Percentiles rank a stretch among this genome's conserved stretches.
These are phyloP conservation scores for Microvelia longipes DNA, from an alignment of 1,140 invertebrate genomes.

Conservation along the genomic window DNA sequence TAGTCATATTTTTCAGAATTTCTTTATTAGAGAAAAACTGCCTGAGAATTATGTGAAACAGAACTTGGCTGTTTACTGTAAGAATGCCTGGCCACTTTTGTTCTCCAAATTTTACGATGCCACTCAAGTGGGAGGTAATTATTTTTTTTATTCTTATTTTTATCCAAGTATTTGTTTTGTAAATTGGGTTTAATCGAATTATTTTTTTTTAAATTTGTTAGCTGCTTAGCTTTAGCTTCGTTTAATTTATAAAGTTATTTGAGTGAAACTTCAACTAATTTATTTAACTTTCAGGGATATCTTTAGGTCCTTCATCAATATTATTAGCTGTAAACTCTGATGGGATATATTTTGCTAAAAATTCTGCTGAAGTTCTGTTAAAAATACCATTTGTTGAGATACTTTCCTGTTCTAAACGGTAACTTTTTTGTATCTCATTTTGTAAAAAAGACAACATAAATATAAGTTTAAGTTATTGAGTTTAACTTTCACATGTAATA, in stretches of 20 bases:
- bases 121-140: conserved; percentile 29
- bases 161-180: conserved; percentile 78
- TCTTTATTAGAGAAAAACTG: conserved; percentile 80
- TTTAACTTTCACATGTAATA: no score
- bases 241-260: no score
- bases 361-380: conserved; percentile 75
- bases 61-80: conserved; percentile 96
- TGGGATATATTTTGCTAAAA: conserved; percentile 76
- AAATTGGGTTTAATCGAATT: no score
- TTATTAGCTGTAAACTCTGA: conserved; percentile 88
- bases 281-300: conserved; percentile 10
- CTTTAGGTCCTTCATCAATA: conserved; percentile 27
- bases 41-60: conserved; percentile 80
- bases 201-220: no score
- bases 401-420: conserved; percentile 51
- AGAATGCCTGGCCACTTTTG: conserved; percentile 92
- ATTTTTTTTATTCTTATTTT: conserved; percentile 14
- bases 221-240: no score
- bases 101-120: conserved; percentile 81
- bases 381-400: conserved; percentile 80
- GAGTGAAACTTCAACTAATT: no score
- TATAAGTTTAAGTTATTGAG: no score
- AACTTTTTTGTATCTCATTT: conserved; percentile 22
- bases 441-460: no score
- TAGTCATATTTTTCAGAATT: conserved; percentile 56